phyloP scores from a whole-genome alignment of 2,888 invertebrate genomes.

The Rugalucina vietnamica region DNA sequence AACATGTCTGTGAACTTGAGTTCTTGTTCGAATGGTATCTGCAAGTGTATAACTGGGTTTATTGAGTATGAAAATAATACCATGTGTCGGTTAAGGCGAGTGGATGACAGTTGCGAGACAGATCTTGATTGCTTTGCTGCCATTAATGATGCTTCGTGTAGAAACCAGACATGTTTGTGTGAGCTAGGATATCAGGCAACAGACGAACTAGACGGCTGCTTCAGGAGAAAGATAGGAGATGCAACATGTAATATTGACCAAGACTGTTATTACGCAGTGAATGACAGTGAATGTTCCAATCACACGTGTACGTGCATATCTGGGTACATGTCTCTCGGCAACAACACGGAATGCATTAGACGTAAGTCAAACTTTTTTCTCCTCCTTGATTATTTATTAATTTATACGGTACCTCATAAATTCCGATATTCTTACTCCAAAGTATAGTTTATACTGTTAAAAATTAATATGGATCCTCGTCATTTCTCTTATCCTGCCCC shows the following conservation, averaged over 20 bases:
- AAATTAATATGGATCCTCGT: too few species aligned
- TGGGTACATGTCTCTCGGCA: slow-evolving; percentile 41
- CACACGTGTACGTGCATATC: slow-evolving; percentile 49
- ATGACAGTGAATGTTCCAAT: slow-evolving; percentile 54
- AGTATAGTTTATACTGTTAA: too few species aligned
- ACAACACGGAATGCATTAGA: slow-evolving; percentile 47
- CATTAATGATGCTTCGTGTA: slow-evolving; percentile 60
- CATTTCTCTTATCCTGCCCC: too few species aligned
- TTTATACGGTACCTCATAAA: too few species aligned
- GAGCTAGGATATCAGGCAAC: slow-evolving; percentile 31
- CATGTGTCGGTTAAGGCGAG: slow-evolving; percentile 41
- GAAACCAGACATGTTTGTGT: slow-evolving; percentile 38
- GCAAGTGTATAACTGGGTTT: slow-evolving; percentile 54
- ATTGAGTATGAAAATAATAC: slow-evolving; percentile 38
- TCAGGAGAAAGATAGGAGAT: slow-evolving; percentile 59
- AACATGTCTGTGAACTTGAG: slow-evolving; percentile 52
- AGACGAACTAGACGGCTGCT: slow-evolving; percentile 6
- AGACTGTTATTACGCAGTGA: slow-evolving; percentile 62
- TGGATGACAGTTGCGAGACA: slow-evolving; percentile 46
- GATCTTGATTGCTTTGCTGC: slow-evolving; percentile 31
- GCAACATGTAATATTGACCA: slow-evolving; percentile 52
- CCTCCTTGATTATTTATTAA: too few species aligned
- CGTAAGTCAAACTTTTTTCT: too few species aligned
- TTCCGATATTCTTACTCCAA: too few species aligned
- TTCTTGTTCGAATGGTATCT: slow-evolving; percentile 44